Percentiles rank a stretch among this genome's conserved stretches.
Evolutionary conservation across 2,797 vertebrate genomes (phyloP).

Genomic region (Malurus splendens): DNA sequence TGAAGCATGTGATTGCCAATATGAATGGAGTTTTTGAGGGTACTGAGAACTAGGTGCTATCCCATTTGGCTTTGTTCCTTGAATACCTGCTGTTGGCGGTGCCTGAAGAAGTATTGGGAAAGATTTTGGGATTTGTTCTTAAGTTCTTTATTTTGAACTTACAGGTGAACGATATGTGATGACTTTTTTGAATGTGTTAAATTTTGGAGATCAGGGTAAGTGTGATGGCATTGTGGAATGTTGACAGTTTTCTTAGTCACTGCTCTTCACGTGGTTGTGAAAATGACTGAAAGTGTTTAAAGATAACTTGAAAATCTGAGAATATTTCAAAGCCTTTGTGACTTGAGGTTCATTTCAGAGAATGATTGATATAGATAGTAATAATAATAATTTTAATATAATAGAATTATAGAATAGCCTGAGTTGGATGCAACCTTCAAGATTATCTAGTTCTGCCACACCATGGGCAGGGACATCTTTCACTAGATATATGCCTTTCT

Average conservation of each 20-base stretch:
- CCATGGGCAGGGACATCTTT: not conserved
- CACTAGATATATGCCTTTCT: not conserved
- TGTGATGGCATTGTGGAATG: not conserved
- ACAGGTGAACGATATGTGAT: constrained; percentile 93
- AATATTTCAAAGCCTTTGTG: not conserved
- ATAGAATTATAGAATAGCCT: not conserved
- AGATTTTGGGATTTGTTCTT: not conserved
- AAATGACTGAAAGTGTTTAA: not conserved
- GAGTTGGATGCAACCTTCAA: not conserved
- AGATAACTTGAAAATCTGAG: not conserved
- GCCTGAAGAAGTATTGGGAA: not conserved
- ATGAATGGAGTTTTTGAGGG: not conserved
- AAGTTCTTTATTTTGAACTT: constrained; percentile 43
- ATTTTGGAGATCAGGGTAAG: constrained; percentile 95
- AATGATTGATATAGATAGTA: not conserved
- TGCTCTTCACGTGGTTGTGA: not conserved
- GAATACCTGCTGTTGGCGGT: not conserved
- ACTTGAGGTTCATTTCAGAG: not conserved
- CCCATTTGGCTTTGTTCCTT: not conserved
- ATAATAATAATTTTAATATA: not conserved
- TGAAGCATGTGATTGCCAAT: not conserved
- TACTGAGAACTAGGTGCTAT: not conserved
- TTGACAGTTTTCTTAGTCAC: not conserved
- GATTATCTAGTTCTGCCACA: not conserved
- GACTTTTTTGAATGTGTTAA: constrained; percentile 95